Base-by-base conservation (phyloP, 37 sponge, comb jelly and placozoan genomes). In the Eunapius fragilis region DNA sequence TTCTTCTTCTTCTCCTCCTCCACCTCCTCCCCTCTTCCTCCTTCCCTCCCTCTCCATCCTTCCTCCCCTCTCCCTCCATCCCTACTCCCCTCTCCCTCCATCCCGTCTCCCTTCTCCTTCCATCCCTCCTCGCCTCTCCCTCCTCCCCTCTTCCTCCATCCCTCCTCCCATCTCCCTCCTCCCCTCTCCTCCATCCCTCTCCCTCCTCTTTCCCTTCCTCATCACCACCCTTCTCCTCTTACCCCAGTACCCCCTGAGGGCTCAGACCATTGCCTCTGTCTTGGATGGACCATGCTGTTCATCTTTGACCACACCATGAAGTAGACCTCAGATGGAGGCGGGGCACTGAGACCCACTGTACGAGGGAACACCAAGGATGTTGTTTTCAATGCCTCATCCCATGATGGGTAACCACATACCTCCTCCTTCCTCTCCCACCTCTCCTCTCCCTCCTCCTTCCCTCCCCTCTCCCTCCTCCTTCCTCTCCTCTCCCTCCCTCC, bases 351-450 rank as follows among this genome's bases (percentile, higher is more conserved):
- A 47, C 38, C 88, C 88, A 0, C 47, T 92, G 37, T 92, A 87
- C 74, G 88, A 92, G 48, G 92, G 92, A 0, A 58, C 73, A 25
- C 88, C 92, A 25, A 76, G 92, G 24, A 67, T 74, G 11, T 74
- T 91, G 38, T 86, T 83, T 75, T 86, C 87, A 69, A 25, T 91
- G 45, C 12, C 47, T 47, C 73, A 80, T 68, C 83, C 91, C 22
- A 48, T 32, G 6, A 9, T 23, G 47, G 83, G 78, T 78, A 19
- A 23, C n/a, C n/a, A n/a, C n/a, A n/a, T n/a, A n/a, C n/a, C n/a
- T n/a, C n/a, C n/a, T 23, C 74, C 25, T 31, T 2, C 3, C 25
- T 31, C 32, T 31, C 47, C 9, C 4, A 4, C 4, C 9, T 45
- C 7, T 4, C 9, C 7, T 45, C 9, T 45, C 9, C 9, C 47